A percentile compares a stretch with the other conserved stretches of the same genome.
These are phyloP conservation scores for Neoniphon sammara DNA, from an alignment of 2,797 vertebrate genomes.

Conservation along the genomic window DNA sequence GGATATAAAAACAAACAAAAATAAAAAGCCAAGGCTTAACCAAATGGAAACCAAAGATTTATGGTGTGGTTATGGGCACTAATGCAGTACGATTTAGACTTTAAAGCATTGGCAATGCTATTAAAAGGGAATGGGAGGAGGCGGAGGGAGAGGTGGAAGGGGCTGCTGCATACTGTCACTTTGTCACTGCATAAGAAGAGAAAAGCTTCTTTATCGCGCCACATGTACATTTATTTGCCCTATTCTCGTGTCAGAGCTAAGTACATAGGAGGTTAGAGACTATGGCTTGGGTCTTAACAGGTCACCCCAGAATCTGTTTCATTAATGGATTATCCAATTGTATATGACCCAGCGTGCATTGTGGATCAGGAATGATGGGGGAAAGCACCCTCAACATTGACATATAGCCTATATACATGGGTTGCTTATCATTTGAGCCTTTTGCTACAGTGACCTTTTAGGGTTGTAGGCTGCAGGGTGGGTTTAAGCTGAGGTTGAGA, in stretches of 20 bases:
- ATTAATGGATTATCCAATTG: constrained; percentile 69
- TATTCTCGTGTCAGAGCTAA: constrained; percentile 44
- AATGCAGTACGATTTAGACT: constrained; percentile 63
- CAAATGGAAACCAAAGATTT: constrained; percentile 59
- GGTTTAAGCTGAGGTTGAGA: constrained; percentile 54
- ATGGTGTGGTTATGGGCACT: constrained; percentile 57
- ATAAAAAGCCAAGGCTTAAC: constrained; percentile 51
- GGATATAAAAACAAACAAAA: constrained; percentile 51
- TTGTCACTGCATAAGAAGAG: constrained; percentile 46
- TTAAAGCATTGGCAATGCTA: constrained; percentile 63
- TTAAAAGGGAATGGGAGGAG: constrained; percentile 51
- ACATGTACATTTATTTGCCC: constrained; percentile 50
- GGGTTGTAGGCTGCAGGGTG: constrained; percentile 21
- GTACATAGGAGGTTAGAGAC: constrained; percentile 35
- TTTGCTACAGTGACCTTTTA: constrained; percentile 34
- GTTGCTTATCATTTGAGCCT: constrained; percentile 44
- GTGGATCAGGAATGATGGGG: constrained; percentile 39
- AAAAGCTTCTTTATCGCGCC: constrained; percentile 61
- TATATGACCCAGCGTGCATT: constrained; percentile 43
- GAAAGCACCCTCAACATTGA: constrained; percentile 12
- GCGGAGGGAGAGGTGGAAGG: constrained; percentile 9
- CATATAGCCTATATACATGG: constrained; percentile 15
- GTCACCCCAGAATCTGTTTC: constrained; percentile 54
- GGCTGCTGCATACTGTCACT: constrained; percentile 25
- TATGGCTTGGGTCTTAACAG: constrained; percentile 40